Conservation (phyloP, 2,888 invertebrate species). For the Tetramorium bicarinatum region DNA sequence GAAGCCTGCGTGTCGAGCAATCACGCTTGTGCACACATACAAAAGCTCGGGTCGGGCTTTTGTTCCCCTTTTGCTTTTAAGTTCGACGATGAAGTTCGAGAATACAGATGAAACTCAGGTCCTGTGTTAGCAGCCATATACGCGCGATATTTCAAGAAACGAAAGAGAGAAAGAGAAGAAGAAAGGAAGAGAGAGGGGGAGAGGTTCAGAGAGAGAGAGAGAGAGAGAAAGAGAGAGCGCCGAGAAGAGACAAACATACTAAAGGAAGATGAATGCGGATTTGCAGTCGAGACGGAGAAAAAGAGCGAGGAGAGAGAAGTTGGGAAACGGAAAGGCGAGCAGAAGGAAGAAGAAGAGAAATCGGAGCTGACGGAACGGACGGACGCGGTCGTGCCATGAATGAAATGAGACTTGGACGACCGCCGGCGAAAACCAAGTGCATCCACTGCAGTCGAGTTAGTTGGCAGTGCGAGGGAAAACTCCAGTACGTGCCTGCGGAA, state of each 20-base stretch:
- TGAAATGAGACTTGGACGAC: conserved; percentile 58
- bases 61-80: conserved; percentile 59
- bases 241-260: conserved; percentile 49
- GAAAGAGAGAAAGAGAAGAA: not conserved
- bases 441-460: conserved; percentile 36
- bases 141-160: conserved; percentile 62
- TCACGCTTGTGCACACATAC: conserved; percentile 24
- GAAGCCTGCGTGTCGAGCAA: conserved; percentile 17
- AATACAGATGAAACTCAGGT: conserved; percentile 63
- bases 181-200: not conserved
- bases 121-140: conserved; percentile 37
- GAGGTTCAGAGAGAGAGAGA: not conserved
- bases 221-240: not conserved
- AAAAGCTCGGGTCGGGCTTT: conserved; percentile 27
- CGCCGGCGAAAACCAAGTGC: conserved; percentile 46
- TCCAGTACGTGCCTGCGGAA: conserved; percentile 26
- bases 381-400: conserved; percentile 66
- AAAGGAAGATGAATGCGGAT: conserved; percentile 56
- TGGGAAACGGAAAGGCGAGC: conserved; percentile 25
- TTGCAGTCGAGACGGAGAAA: conserved; percentile 57
- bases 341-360: conserved; percentile 48
- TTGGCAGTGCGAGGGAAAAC: conserved; percentile 24
- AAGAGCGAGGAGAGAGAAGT: not conserved
- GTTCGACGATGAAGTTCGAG: conserved; percentile 55
- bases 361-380: conserved; percentile 63